Evolutionary conservation across 2,113 vertebrate genomes (phyloP), one percentile per base, ranked within the genome.

Genomic region (Phocoena phocoena): DNA sequence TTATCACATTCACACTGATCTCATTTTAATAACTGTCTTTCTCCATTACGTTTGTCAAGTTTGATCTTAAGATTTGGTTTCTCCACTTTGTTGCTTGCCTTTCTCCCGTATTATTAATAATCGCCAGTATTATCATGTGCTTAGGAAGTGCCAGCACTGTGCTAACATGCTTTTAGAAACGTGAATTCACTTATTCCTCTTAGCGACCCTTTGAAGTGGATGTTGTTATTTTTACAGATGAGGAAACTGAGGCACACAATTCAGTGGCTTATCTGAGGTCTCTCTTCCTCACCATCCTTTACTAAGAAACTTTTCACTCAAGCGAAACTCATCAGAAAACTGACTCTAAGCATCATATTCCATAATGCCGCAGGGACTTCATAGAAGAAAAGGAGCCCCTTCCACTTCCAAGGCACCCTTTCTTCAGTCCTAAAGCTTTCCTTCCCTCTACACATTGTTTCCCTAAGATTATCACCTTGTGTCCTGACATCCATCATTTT

Each of bases 21-120:
- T 80, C 44, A 44, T 53, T 82, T 94, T 88, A 84, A n/a, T 92
- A 77, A 33, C 25, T 33, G 18, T 92, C 33, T 74, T 82, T 82
- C 31, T 74, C 17, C 60, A 58, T 67, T 38, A 31, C 21, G 2
- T 85, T 79, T 79, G n/a, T 95, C 25, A 62, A 11, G 5, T 88
- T 88, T 83, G 33, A 68, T 96, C 91, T 68, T 92, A 88, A 92
- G 44, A 76, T 26, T 94, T 80, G 15, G 1, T 80, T 96, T 95
- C 26, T 23, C 38, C 6, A n/a, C 80, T 33, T 85, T 79, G 33
- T 88, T 98, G 33, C 26, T 90, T 31, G 21, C 26, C 87, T 60
- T 0, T 95, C 90, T 47, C 38, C 9, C 8, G 15, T 83, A 28
- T 90, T 94, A 31, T 67, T 89, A 87, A 44, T 33, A 77, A 53